Evolutionary conservation across 2,888 invertebrate species (phyloP).

Genomic region (Lapara coniferarum): DNA sequence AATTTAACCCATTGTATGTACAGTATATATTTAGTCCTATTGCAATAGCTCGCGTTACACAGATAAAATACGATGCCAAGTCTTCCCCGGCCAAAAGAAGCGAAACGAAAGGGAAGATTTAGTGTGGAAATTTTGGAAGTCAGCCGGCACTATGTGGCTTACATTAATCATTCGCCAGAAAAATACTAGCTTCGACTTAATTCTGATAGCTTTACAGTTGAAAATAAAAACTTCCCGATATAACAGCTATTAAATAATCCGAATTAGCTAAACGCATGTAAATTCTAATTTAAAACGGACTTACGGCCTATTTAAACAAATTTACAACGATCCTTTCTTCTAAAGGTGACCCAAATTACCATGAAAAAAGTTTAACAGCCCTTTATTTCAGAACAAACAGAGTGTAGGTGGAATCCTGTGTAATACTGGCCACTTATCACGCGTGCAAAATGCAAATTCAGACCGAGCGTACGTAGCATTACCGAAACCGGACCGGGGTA

Average conservation of each 20-base stretch:
- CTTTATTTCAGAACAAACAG: conserved; percentile 82
- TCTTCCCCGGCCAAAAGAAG: conserved; percentile 77
- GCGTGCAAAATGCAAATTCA: conserved; percentile 83
- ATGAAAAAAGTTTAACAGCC: conserved; percentile 82
- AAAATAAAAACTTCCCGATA: not conserved
- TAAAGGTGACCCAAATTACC: conserved; percentile 83
- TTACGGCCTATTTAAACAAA: conserved; percentile 81
- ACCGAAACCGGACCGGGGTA: conserved; percentile 64
- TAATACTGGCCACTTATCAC: conserved; percentile 83
- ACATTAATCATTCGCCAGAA: conserved; percentile 77
- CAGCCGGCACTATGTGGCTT: conserved; percentile 75
- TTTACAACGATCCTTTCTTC: conserved; percentile 77
- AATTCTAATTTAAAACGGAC: conserved; percentile 69
- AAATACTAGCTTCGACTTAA: conserved; percentile 62
- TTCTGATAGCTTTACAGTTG: conserved; percentile 4
- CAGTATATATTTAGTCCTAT: conserved; percentile 72
- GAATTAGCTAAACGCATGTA: conserved; percentile 54
- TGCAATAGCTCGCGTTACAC: conserved; percentile 74
- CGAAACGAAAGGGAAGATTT: conserved; percentile 77
- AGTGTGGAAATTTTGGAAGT: conserved; percentile 81
- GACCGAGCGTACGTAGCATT: conserved; percentile 73
- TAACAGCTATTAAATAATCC: conserved; percentile 35
- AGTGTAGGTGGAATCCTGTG: conserved; percentile 80
- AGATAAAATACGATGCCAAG: conserved; percentile 82
- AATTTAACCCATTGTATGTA: conserved; percentile 49